phyloP scores from a whole-genome alignment of 2,888 invertebrate species.

The Phania funesta region DNA sequence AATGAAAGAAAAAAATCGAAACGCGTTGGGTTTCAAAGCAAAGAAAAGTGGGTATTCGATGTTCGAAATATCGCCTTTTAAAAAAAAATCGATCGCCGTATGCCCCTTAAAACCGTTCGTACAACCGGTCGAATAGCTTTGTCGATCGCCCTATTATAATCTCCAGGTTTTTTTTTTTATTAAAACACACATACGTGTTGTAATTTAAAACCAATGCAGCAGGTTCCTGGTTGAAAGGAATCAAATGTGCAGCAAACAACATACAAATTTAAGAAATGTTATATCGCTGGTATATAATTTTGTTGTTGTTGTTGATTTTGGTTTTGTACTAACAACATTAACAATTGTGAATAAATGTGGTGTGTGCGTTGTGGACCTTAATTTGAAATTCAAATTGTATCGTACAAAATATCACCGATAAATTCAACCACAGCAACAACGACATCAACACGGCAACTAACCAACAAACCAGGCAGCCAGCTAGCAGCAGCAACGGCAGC shows the following conservation, averaged over 20 bases:
- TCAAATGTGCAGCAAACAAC: slow-evolving; percentile 7
- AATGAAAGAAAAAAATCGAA: too few species aligned
- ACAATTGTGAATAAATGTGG: slow-evolving; percentile 51
- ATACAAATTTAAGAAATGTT: background rate
- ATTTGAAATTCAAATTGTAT: slow-evolving; percentile 58
- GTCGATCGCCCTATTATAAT: too few species aligned
- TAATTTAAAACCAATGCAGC: slow-evolving; percentile 63
- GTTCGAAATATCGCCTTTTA: too few species aligned
- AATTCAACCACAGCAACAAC: slow-evolving; percentile 8
- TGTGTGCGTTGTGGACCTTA: slow-evolving; percentile 31
- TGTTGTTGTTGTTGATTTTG: slow-evolving; percentile 25
- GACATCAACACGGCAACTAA: background rate
- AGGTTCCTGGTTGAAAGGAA: slow-evolving; percentile 62
- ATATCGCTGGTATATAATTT: background rate
- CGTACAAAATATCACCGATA: slow-evolving; percentile 39
- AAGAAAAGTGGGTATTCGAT: too few species aligned
- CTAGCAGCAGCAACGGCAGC: slow-evolving; percentile 30
- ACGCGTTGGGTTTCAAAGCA: too few species aligned
- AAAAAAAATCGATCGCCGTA: too few species aligned
- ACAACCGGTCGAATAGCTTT: too few species aligned
- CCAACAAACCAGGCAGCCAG: background rate
- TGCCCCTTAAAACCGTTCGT: too few species aligned
- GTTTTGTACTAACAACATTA: slow-evolving; percentile 48
- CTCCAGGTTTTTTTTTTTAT: background rate
- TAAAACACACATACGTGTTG: slow-evolving; percentile 23